Percentiles rank a stretch among this genome's conserved stretches.
Evolutionary conservation across 1,140 invertebrate species (phyloP).

Genomic region (Myzus persicae): DNA sequence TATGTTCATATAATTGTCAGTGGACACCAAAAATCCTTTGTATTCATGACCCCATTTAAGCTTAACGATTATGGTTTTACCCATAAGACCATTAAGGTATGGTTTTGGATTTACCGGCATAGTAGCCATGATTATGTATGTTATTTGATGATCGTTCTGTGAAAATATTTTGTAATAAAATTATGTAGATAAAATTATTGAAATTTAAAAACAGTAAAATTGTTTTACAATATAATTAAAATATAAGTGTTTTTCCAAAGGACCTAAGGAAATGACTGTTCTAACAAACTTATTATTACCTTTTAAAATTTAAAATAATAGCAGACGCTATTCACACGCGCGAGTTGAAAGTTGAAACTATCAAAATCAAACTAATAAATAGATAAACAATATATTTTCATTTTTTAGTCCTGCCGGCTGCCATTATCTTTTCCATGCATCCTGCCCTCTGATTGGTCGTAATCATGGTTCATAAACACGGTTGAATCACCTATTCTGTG

Average conservation of each 20-base stretch:
- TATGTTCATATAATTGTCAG: slow-evolving; percentile 99
- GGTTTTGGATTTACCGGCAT: slow-evolving; percentile 99
- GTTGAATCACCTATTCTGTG: too few species aligned
- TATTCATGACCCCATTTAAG: slow-evolving; percentile 99
- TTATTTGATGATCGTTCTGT: neutral
- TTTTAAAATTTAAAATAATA: neutral
- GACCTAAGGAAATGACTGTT: neutral
- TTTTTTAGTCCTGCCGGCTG: too few species aligned
- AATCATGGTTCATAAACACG: too few species aligned
- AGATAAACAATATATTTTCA: too few species aligned
- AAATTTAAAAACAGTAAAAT: neutral
- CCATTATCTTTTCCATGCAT: too few species aligned
- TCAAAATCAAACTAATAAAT: too few species aligned
- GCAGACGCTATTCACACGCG: too few species aligned
- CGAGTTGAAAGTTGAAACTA: too few species aligned
- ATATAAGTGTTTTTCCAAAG: neutral
- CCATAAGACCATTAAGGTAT: slow-evolving; percentile 96
- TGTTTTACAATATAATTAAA: neutral
- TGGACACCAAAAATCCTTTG: slow-evolving; percentile 96
- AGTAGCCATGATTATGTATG: slow-evolving; percentile 67
- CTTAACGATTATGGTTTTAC: slow-evolving; percentile 97
- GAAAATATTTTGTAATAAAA: neutral
- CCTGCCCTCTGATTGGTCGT: too few species aligned
- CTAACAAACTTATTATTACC: neutral
- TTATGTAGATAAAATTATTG: neutral